Evolutionary conservation across 2,113 vertebrate species (phyloP), one percentile per base, ranked within the genome.

Genomic region (Petrocephalus zakoni): DNA sequence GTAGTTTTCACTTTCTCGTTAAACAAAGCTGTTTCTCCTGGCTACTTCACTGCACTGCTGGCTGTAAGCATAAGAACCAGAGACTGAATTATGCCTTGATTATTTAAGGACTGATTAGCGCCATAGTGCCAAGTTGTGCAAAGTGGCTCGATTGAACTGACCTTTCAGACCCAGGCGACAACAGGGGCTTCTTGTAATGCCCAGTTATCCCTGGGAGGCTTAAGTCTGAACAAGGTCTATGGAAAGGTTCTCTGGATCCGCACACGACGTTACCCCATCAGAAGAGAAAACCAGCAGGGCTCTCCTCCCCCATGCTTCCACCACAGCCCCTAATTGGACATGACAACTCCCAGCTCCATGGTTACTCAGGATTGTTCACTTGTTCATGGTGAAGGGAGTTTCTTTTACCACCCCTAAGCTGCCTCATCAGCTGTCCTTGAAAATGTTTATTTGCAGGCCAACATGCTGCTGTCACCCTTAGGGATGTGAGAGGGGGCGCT

Each of bases 311-410:
- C 46, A 64, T 7, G 47, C 10, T 25, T 9, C 51, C 34, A 47
- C 52, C 15, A 6, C 51, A 52, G 85, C 46, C 88, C 49, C 83
- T 87, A 91, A 92, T 64, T 88, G 82, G 89, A 90, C 34, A 9
- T 17, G 91, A 89, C 89, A 90, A 78, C 68, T 86, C 68, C 78
- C 34, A 46, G n/a, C 61, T 29, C 85, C 81, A 55, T 37, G 19
- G 56, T 87, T 82, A 42, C 47, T 86, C 7, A 34, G 86, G 56
- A 83, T 89, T 51, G 47, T 83, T 83, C 46, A 46, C 68, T 75
- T 25, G 68, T 37, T 75, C 17, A 58, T 1, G 53, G 49, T 72
- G 29, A 68, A 89, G 83, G 51, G 21, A 2, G 2, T 21, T 2
- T 17, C 86, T 90, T 9, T 82, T 64, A 89, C 85, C 55, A 37